These are phyloP conservation scores for Manis pentadactyla DNA, from an alignment of 2,797 vertebrate species.

Conservation along the genomic window DNA sequence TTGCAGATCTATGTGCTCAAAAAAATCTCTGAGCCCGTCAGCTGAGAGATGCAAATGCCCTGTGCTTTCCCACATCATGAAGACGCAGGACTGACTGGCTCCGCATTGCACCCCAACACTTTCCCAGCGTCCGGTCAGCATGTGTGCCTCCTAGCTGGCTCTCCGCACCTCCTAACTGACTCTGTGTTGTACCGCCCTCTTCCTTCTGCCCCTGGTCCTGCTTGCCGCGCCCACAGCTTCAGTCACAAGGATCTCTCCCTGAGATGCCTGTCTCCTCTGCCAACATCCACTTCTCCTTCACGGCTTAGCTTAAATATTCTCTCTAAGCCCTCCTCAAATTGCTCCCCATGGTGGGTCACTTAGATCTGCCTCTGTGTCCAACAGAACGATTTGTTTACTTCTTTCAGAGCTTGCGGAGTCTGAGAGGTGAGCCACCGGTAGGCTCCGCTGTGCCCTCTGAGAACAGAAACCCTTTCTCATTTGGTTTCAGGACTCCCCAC, in stretches of 20 bases:
- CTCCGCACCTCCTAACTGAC: too few species aligned
- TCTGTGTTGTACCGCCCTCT: too few species aligned
- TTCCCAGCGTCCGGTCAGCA: background rate
- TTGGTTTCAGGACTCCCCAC: accelerated
- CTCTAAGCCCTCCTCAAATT: background rate
- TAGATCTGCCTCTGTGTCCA: background rate
- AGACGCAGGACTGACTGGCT: accelerated
- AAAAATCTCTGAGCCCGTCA: background rate
- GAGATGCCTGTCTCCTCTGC: background rate
- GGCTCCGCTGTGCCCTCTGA: too few species aligned
- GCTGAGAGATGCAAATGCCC: background rate
- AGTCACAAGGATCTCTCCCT: background rate
- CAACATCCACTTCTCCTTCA: too few species aligned
- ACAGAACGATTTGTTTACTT: background rate
- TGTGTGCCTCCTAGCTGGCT: too few species aligned
- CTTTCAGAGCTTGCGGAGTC: accelerated
- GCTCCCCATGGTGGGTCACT: background rate
- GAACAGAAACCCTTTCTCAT: background rate
- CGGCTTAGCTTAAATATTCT: background rate
- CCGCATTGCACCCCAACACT: accelerated
- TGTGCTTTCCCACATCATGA: accelerated
- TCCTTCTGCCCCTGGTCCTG: too few species aligned
- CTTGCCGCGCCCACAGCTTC: background rate
- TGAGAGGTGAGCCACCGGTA: too few species aligned
- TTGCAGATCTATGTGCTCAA: background rate